Evolutionary conservation across 2,888 invertebrate species (phyloP).

Genomic region (Leistus spinibarbis): DNA sequence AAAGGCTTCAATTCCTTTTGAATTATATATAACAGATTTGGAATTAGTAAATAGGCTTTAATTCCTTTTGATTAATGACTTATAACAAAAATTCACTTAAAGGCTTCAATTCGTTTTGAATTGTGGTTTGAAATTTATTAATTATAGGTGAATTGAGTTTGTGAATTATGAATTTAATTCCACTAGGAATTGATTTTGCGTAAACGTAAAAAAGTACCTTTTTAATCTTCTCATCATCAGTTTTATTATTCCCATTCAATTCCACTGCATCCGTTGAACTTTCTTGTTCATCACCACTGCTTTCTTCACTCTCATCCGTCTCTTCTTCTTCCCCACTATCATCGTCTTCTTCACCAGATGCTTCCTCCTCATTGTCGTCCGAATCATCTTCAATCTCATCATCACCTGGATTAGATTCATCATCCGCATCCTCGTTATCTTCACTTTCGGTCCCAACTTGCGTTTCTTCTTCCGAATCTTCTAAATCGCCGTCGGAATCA

Average conservation of each 20-base stretch:
- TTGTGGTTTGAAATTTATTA: too few relatives aligned
- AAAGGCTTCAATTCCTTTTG: too few relatives aligned
- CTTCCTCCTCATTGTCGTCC: slow-evolving; percentile 45
- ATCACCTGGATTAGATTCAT: slow-evolving; percentile 50
- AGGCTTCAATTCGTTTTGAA: too few relatives aligned
- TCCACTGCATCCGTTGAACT: slow-evolving; percentile 33
- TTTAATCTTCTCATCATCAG: not conserved
- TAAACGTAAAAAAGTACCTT: too few relatives aligned
- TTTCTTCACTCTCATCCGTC: slow-evolving; percentile 48
- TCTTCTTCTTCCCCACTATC: slow-evolving; percentile 56
- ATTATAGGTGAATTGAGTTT: too few relatives aligned
- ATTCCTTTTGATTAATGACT: too few relatives aligned
- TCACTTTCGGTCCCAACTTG: slow-evolving; percentile 48
- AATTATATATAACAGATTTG: too few relatives aligned
- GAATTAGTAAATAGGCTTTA: too few relatives aligned
- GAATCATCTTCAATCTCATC: slow-evolving; percentile 51
- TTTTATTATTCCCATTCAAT: slow-evolving; percentile 15
- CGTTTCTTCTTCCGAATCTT: slow-evolving; percentile 48
- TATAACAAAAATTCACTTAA: too few relatives aligned
- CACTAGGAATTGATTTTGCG: too few relatives aligned
- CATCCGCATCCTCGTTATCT: slow-evolving; percentile 50
- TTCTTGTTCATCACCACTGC: slow-evolving; percentile 42
- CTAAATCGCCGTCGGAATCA: slow-evolving; percentile 59
- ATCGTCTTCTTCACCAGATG: slow-evolving; percentile 50
- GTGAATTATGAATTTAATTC: too few relatives aligned